phyloP scores from a whole-genome alignment of 1,140 invertebrate genomes.

The Cecropterus lyciades region DNA sequence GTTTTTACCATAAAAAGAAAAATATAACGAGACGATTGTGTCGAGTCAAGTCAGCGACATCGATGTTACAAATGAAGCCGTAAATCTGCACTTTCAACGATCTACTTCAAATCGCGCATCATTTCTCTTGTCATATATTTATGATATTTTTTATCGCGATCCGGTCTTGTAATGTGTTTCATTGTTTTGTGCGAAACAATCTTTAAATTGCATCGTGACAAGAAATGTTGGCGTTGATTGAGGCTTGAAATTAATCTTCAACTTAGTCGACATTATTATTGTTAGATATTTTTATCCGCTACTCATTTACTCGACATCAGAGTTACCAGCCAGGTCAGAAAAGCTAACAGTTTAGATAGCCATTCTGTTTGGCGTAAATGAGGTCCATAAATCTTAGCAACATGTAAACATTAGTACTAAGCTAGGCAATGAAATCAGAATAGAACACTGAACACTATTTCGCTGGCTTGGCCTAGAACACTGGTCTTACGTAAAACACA shows the following conservation, averaged over 20 bases:
- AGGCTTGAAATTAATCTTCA: neutral
- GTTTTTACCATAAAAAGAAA: slow-evolving; percentile 22
- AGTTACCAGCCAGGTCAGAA: too few relatives aligned
- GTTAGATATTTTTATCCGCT: too few relatives aligned
- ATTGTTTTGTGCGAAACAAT: neutral
- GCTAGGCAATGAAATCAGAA: neutral
- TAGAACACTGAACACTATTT: neutral
- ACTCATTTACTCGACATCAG: too few relatives aligned
- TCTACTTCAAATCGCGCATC: slow-evolving; percentile 23
- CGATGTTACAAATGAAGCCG: slow-evolving; percentile 17
- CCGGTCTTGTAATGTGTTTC: neutral
- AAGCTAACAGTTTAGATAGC: too few relatives aligned
- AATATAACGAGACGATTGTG: slow-evolving; percentile 29
- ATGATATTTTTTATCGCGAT: slow-evolving; percentile 16
- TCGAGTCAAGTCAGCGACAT: slow-evolving; percentile 17
- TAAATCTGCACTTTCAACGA: slow-evolving; percentile 31
- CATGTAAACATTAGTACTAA: too few relatives aligned
- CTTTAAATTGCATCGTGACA: neutral
- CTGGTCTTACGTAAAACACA: neutral
- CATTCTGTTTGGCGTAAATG: too few relatives aligned
- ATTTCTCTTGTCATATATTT: slow-evolving; percentile 25
- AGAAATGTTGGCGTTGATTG: neutral
- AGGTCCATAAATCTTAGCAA: too few relatives aligned
- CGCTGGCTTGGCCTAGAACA: neutral
- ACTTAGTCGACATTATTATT: neutral